phyloP scores from a whole-genome alignment of 2,888 invertebrate genomes.

The Malacosoma neustria region DNA sequence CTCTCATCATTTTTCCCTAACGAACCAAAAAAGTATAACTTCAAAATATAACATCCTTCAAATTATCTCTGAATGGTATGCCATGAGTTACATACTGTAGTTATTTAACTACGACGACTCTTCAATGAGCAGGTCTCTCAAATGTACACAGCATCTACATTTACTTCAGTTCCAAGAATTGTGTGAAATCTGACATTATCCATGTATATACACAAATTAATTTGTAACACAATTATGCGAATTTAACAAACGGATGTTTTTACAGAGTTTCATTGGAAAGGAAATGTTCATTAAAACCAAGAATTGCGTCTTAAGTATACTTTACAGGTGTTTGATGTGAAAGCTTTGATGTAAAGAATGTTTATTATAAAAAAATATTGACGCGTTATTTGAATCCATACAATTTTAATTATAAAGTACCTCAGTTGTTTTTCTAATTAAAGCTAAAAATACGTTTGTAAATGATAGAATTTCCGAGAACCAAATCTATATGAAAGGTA shows the following conservation, averaged over 20 bases:
- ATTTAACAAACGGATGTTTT: neutral
- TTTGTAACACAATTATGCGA: neutral
- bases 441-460: too few relatives aligned
- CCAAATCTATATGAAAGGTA: too few relatives aligned
- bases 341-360: neutral
- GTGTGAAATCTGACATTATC: neutral
- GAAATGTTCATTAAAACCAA: too few relatives aligned
- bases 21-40: too few relatives aligned
- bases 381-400: too few relatives aligned
- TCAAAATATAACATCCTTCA: too few relatives aligned
- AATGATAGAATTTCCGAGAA: too few relatives aligned
- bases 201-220: neutral
- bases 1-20: too few relatives aligned
- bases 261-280: neutral
- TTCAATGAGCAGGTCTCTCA: slow-evolving; percentile 10
- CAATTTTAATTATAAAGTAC: too few relatives aligned
- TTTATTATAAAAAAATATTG: neutral
- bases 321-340: neutral
- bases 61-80: too few relatives aligned
- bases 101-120: neutral
- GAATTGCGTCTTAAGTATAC: neutral
- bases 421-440: too few relatives aligned
- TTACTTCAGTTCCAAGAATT: slow-evolving; percentile 9
- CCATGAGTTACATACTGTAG: too few relatives aligned
- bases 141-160: slow-evolving; percentile 11